These are phyloP conservation scores for Actinernus sp. DNA, from an alignment of 92 coral and sea anemone genomes.

Conservation along the genomic window DNA sequence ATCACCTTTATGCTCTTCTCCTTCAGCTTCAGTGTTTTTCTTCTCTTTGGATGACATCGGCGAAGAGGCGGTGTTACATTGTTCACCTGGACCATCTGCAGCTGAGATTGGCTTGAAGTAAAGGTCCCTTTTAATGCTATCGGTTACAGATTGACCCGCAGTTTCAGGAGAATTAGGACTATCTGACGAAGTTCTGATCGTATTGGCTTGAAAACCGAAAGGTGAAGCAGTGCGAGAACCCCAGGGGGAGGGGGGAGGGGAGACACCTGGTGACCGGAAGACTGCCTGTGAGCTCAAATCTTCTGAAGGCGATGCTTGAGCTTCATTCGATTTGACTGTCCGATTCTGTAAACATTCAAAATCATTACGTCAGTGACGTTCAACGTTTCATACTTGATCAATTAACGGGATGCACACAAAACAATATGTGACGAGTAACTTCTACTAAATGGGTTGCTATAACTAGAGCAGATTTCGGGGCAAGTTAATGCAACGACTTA, in stretches of 20 bases:
- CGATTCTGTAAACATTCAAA: not conserved
- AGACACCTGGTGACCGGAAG: constrained; percentile 11
- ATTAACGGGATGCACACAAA: too few species aligned
- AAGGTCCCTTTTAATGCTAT: constrained; percentile 4
- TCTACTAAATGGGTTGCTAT: too few species aligned
- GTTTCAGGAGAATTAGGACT: not conserved
- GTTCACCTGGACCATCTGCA: not conserved
- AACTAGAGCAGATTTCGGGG: too few species aligned
- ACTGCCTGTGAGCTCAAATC: constrained; percentile 9
- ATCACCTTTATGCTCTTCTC: not conserved
- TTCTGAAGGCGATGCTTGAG: constrained; percentile 4
- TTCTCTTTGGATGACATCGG: not conserved
- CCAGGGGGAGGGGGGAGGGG: constrained; percentile 52
- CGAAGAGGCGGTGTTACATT: not conserved
- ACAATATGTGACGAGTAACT: too few species aligned
- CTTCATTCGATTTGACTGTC: constrained; percentile 24
- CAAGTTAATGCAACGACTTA: too few species aligned
- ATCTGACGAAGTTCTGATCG: constrained; percentile 5
- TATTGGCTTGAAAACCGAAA: too few species aligned
- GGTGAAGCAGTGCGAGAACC: constrained; percentile 56
- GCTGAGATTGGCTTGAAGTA: not conserved
- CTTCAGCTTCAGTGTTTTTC: not conserved
- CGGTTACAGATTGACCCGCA: constrained; percentile 6
- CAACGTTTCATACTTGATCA: too few species aligned
- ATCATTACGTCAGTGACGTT: not conserved